Base-by-base conservation (phyloP, 2,888 invertebrate species). In the Flexamia atlantica region DNA sequence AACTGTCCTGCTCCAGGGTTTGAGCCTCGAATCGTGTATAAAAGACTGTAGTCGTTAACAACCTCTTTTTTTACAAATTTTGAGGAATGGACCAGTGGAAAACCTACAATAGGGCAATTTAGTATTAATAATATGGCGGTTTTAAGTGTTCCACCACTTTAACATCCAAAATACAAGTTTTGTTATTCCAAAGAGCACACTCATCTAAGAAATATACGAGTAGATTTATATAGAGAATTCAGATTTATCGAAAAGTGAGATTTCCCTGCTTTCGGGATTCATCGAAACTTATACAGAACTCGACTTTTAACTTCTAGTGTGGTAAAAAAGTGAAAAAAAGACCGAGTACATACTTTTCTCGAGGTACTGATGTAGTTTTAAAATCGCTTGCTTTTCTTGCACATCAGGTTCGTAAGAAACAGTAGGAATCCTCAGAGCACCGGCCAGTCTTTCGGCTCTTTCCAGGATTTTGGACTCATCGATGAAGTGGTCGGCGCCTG, bases 21-120 rank as follows among this genome's bases (percentile, higher is more conserved):
- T 32, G 87, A 88, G 46, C 91, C 92, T 85, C 88, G 85, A 36
- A 92, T 87, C 10, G 89, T 89, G 87, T 91, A 91, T 79, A 92
- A 88, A 36, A 91, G 87, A 86, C 91, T 91, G 87, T 90, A 90
- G 83, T 90, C 87, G 84, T 89, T 89, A 20, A 90, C 87, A 32
- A 88, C 86, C 81, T 89, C 89, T 64, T 86, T 86, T 60, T 86
- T 87, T 60, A 90, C 87, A 83, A 88, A 87, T 25, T 87, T 84
- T 23, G 88, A 87, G 46, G 86, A 87, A 85, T 89, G 89, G 50
- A 89, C 82, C 25, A 87, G 46, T 23, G 89, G 89, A 85, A 88
- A 89, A 87, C 85, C 89, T 89, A 83, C 64, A 64, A 64, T 64
- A 64, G 64, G 10, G 64, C 25, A 28, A 64, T 64, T 64, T 28